Base-by-base conservation (phyloP, 2,113 vertebrate genomes). In the Chascanopsetta lugubris region DNA sequence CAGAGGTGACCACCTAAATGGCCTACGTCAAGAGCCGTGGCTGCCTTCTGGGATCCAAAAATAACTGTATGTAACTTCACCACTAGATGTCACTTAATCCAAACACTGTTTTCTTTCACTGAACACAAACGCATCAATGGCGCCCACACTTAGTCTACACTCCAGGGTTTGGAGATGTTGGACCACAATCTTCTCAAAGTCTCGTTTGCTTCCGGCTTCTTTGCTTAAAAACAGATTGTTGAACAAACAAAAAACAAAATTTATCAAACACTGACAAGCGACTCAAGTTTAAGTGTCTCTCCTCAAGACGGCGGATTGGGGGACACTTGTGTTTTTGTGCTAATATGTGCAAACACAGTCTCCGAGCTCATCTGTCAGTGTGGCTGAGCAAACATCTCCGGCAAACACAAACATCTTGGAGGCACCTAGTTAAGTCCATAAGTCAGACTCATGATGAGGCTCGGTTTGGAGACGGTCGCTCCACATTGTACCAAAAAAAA, bases 311-410 rank as follows among this genome's bases (percentile, higher is more conserved):
- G 36, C 15, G 26, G 42, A 42, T 15, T 32, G n/a, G 18, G 29
- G 63, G 27, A 60, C 21, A 53, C 58, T 58, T 79, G 73, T 55
- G 45, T 62, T 80, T 80, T 80, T 8, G 53, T 55, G 61, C 48
- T 69, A 61, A 78, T 80, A 49, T 79, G 74, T 54, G 73, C 62
- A 86, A 87, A 88, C 82, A 77, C 67, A 68, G 66, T 72, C 58
- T 61, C 49, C 24, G 18, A 20, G 59, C 68, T 85, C 64, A 73
- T 83, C 69, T 83, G 74, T 60, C 56, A 61, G 61, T 18, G 46
- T 20, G 67, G 68, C 58, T 61, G 67, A 66, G 51, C 64, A 80
- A 85, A 84, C 74, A 83, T 51, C 75, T 63, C 79, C 12, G 3
- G 61, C 79, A 88, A 85, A 84, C 76, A 84, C 67, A 69, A 69